Evolutionary conservation across 92 coral and sea anemone genomes (phyloP), one percentile per base, ranked within the genome.

Genomic region (Palythoa grandis): DNA sequence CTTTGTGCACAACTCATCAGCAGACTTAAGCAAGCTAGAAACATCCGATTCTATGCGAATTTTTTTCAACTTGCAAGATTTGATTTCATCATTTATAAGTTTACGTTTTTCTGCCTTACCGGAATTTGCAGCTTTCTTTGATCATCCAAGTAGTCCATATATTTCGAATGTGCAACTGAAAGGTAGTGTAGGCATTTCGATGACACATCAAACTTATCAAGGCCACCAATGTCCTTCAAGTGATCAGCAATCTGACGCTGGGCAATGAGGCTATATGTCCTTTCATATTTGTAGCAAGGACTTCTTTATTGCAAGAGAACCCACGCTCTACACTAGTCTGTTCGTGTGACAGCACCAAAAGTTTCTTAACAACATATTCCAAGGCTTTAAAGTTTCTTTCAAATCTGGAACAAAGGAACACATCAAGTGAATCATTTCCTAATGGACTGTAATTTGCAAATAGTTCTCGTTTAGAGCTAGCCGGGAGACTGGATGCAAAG

Each of bases 331-430:
- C 63, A 56, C 63, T 56, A 7, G 63, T 14, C 63, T 86, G 80
- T 7, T 85, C 88, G 58, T 86, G 88, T 86, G 88, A 86, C 65
- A 86, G 88, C 54, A 86, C 84, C 57, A 77, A 60, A 61, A 86
- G 61, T 61, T 76, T 35, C 65, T 85, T 85, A 52, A 75, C 83
- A 39, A 85, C 76, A n/a, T 48, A 73, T 76, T 76, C 77, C 52
- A 86, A 53, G 66, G 69, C 72, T 14, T 52, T 56, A 72, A 76
- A 86, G 52, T 86, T 83, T 19, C 89, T 58, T 52, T 60, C 57
- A 83, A 77, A 76, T 83, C 78, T 74, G 89, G 85, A 76, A 77
- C 76, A 24, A 86, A 77, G 78, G 78, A 86, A 86, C 50, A 74
- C 38, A 76, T 86, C 66, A 50, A 86, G 66, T 40, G 17, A 37